Conservation (phyloP, 1,140 invertebrate genomes). For the Drosophila sp. region DNA sequence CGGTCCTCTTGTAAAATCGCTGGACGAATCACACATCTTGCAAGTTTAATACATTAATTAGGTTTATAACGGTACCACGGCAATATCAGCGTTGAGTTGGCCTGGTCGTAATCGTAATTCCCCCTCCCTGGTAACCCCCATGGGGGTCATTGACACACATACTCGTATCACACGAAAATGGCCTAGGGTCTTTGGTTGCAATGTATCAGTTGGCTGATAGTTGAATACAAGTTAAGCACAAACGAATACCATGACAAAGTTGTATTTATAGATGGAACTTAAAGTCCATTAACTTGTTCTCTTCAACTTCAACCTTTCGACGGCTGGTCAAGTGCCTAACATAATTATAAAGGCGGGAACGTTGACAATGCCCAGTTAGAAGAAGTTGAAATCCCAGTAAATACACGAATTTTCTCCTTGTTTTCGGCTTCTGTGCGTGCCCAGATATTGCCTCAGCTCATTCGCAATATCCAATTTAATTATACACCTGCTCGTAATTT, state of each 20-base stretch:
- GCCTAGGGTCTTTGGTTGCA: slow-evolving; percentile 27
- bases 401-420: slow-evolving; percentile 37
- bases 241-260: not conserved
- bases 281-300: not conserved
- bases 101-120: not conserved
- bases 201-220: slow-evolving; percentile 37
- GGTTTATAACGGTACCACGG: slow-evolving; percentile 58
- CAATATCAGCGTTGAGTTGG: slow-evolving; percentile 47
- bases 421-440: slow-evolving; percentile 51
- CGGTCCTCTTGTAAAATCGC: slow-evolving; percentile 25
- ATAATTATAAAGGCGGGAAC: slow-evolving; percentile 48
- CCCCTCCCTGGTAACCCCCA: slow-evolving; percentile 26
- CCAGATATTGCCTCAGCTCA: slow-evolving; percentile 43
- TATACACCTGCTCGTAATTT: slow-evolving; percentile 75
- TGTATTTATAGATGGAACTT: not conserved
- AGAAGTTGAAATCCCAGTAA: slow-evolving; percentile 50
- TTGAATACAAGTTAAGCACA: slow-evolving; percentile 7
- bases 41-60: slow-evolving; percentile 81
- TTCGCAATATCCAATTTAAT: slow-evolving; percentile 68
- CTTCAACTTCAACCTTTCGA: slow-evolving; percentile 3
- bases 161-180: slow-evolving; percentile 34
- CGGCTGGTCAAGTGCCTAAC: slow-evolving; percentile 58
- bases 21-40: slow-evolving; percentile 49
- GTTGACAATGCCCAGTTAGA: slow-evolving; percentile 19
- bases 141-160: slow-evolving; percentile 77